phyloP scores from a whole-genome alignment of 2,888 invertebrate species.

The Sclerodermus sp. region DNA sequence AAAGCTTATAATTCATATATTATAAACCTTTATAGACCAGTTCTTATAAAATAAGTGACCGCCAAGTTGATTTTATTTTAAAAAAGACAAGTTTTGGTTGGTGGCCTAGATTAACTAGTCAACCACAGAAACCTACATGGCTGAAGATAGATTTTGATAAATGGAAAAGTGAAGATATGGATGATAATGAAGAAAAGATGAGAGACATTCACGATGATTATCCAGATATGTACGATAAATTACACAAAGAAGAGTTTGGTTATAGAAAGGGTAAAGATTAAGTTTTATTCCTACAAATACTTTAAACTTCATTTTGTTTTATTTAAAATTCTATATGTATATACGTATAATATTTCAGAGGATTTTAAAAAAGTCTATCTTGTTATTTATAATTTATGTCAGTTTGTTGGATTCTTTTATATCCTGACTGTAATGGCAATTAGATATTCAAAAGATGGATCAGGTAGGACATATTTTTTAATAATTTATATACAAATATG shows the following conservation, averaged over 20 bases:
- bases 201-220: conserved; percentile 78
- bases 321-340: conserved; percentile 1
- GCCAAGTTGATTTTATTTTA: conserved; percentile 75
- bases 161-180: conserved; percentile 79
- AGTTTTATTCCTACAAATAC: background rate
- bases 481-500: too few species aligned
- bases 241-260: conserved; percentile 77
- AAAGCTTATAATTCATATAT: conserved; percentile 5
- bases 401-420: conserved; percentile 84
- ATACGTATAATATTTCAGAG: conserved; percentile 61
- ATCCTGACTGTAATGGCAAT: conserved; percentile 73
- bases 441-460: conserved; percentile 75
- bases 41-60: conserved; percentile 68
- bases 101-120: conserved; percentile 84
- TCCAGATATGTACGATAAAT: conserved; percentile 72
- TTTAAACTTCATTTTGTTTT: too few species aligned
- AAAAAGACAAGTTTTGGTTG: conserved; percentile 69
- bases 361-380: conserved; percentile 82
- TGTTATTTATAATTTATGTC: conserved; percentile 84
- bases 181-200: conserved; percentile 64
- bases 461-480: too few species aligned
- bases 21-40: conserved; percentile 57
- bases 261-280: conserved; percentile 69
- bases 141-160: conserved; percentile 91
- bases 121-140: conserved; percentile 87